phyloP scores from a whole-genome alignment of 2,113 vertebrate species.

The Pica pica region DNA sequence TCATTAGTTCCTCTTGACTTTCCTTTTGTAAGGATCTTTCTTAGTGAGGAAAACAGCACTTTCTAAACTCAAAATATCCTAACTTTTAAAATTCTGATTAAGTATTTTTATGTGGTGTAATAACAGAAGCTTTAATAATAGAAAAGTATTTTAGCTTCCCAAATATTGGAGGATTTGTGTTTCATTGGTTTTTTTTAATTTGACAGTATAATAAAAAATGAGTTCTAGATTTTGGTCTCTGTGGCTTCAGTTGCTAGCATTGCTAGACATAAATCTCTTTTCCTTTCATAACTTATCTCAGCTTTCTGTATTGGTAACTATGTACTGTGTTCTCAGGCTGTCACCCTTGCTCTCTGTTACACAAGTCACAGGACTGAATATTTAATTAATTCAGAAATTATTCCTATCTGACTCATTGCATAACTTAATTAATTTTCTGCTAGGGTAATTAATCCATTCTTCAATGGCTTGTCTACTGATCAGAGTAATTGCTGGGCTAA shows the following conservation, averaged over 20 bases:
- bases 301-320: background rate
- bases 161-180: background rate
- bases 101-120: background rate
- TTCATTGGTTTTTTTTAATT: background rate
- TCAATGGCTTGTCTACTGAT: slow-evolving; percentile 26
- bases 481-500: slow-evolving; percentile 24
- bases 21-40: background rate
- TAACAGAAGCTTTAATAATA: background rate
- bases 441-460: slow-evolving; percentile 35
- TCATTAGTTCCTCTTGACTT: background rate
- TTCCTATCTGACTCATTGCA: slow-evolving; percentile 19
- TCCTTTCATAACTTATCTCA: background rate
- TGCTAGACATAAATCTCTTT: background rate
- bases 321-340: background rate
- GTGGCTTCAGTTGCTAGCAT: background rate
- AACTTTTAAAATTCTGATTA: background rate
- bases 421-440: slow-evolving; percentile 46
- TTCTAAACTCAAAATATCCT: background rate
- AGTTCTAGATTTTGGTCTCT: background rate
- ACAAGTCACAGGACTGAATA: background rate
- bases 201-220: background rate
- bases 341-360: background rate
- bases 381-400: slow-evolving; percentile 42
- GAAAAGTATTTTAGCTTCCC: background rate
- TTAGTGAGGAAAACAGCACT: background rate